A percentile compares a stretch with the other conserved stretches of the same genome.
Conservation (phyloP, 2,113 vertebrate species). For the Sorex araneus region DNA sequence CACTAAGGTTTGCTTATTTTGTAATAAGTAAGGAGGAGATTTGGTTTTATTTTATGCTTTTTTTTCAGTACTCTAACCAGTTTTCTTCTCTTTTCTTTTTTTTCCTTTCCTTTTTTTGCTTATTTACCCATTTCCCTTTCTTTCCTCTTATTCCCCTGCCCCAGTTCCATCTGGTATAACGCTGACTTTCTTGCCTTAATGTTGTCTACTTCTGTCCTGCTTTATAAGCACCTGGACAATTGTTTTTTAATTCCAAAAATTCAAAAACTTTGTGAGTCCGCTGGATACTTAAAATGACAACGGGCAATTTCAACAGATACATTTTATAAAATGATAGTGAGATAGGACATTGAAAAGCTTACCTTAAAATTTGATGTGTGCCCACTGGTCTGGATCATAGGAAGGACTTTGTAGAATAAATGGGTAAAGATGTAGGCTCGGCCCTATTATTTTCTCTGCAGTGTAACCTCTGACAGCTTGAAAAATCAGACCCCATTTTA, state of each 20-base stretch:
- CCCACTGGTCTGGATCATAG: background rate
- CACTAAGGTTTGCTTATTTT: conserved; percentile 4
- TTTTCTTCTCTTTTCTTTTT: background rate
- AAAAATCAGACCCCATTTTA: conserved; percentile 34
- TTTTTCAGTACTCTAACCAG: background rate
- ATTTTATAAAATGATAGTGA: background rate
- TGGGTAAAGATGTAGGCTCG: background rate
- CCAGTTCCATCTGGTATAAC: background rate
- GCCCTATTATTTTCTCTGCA: background rate
- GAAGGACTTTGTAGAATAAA: conserved; percentile 14
- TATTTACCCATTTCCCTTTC: background rate
- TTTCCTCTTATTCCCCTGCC: background rate
- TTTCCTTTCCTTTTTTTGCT: background rate
- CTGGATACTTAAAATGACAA: conserved; percentile 25
- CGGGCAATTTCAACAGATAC: background rate
- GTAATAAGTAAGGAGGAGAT: background rate
- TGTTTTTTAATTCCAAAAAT: conserved; percentile 14
- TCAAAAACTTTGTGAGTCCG: background rate
- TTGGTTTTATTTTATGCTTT: background rate
- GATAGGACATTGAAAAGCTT: background rate
- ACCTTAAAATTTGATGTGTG: background rate
- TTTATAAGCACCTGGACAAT: background rate
- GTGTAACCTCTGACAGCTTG: conserved; percentile 20
- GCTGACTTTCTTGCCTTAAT: background rate
- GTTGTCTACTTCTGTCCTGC: background rate